Percentiles rank a stretch among this genome's conserved stretches.
phyloP scores from a whole-genome alignment of 1,140 invertebrate species.

The Harlomillsia oculata region DNA sequence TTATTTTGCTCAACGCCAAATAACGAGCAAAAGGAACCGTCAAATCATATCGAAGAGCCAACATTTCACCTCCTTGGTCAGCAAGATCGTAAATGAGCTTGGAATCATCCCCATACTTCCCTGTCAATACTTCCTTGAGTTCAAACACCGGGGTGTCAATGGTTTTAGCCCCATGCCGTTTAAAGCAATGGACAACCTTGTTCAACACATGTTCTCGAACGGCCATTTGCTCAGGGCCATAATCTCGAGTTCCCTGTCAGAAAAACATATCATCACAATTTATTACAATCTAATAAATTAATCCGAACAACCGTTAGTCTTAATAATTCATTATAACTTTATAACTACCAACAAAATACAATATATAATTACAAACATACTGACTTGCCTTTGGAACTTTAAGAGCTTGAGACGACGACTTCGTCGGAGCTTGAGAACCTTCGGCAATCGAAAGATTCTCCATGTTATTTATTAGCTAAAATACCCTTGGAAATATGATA shows the following conservation, averaged over 20 bases:
- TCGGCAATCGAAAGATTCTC: too few relatives aligned
- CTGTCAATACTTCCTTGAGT: conserved; percentile 93
- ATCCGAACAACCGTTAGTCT: too few relatives aligned
- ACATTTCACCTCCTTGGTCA: conserved; percentile 94
- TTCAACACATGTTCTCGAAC: conserved; percentile 77
- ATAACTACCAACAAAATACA: too few relatives aligned
- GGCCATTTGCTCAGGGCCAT: conserved; percentile 87
- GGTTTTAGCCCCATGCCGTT: conserved; percentile 93
- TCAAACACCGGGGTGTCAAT: conserved; percentile 99
- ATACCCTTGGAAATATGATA: too few relatives aligned
- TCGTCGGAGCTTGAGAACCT: too few relatives aligned
- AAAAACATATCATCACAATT: too few relatives aligned
- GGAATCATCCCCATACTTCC: conserved; percentile 99
- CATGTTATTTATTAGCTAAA: too few relatives aligned
- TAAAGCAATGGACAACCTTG: conserved; percentile 83
- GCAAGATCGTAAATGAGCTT: conserved; percentile 97
- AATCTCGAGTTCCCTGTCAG: conserved; percentile 83
- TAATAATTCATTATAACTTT: too few relatives aligned
- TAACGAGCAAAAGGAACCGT: conserved; percentile 96
- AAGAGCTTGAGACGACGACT: too few relatives aligned
- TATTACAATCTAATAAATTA: too few relatives aligned
- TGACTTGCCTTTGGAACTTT: too few relatives aligned
- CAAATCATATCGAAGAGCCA: conserved; percentile 77
- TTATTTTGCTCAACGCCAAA: conserved; percentile 95
- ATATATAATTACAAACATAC: too few relatives aligned